Evolutionary conservation across 2,113 vertebrate genomes (phyloP), one percentile per base, ranked within the genome.

Genomic region (Myxocyprinus asiaticus): DNA sequence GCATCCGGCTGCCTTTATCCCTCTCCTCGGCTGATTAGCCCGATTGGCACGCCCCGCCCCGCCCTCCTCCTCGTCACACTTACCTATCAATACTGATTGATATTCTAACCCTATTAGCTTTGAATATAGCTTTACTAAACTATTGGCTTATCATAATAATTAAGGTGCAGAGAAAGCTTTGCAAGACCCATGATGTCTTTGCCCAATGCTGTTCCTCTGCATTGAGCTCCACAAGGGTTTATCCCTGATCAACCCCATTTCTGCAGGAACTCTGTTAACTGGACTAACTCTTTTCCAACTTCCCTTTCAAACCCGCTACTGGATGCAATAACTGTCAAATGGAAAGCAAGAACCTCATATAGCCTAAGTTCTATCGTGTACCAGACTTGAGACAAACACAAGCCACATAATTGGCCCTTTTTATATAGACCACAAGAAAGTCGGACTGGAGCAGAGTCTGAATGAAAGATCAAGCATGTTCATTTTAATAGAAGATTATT

Each of bases 401-500:
- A 51, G 69, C 67, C 53, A 7, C 10, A 42, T 80, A 76, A 82
- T 73, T 80, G 48, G 48, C 5, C 59, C 8, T 73, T 82, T 77
- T 65, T 33, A 77, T 43, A 56, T 59, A 82, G 72, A 33, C 15
- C 71, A 17, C 42, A 15, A 78, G 48, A 68, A 71, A 71, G 59
- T 45, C 50, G 5, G 59, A 47, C 61, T 77, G 77, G 42, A 75
- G 63, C 71, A 73, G 9, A 33, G 15, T 5, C 7, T 12, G 17
- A 63, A 22, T 7, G 53, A 17, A 81, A 70, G 56, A 45, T 65
- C 51, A 9, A 53, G 55, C 74, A 77, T 83, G 66, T 81, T 67
- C 43, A 66, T 78, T 81, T 81, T 76, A 83, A 81, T 81, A 63
- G 67, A 55, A 81, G 81, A 76, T 79, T 72, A n/a, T 58, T 81